Evolutionary conservation across 2,888 invertebrate genomes (phyloP), one percentile per base, ranked within the genome.

Genomic region (Drosophila austrosaltans): DNA sequence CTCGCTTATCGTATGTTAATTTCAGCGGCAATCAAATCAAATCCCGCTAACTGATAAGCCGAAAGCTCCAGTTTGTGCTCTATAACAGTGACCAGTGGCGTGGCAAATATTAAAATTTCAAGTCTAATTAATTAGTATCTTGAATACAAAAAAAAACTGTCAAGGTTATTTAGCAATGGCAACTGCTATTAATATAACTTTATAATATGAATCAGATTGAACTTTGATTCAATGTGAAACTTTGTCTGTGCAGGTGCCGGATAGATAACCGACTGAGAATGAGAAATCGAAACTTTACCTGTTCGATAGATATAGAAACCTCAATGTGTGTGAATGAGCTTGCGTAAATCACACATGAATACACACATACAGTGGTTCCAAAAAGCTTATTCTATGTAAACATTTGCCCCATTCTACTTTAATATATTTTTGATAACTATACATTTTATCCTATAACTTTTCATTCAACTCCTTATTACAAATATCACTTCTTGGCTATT

Each of bases 111-210:
- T 58, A 72, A 73, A 73, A 61, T 68, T 73, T 72, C 10, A 53
- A 69, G 54, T 79, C 54, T 25, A 76, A 79, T 82, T 85, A 85
- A 85, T 80, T 82, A 67, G 73, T 75, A 82, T 80, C 78, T 68
- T 42, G 30, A 59, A n/a, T 40, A 16, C 16, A 16, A 16, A 16
- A 16, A 16, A 53, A 58, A 53, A 44, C 56, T 32, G 58, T 53
- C 54, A 68, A 72, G 72, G 68, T 63, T 53, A 44, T 39, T 25
- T 58, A 7, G 42, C 44, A 61, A 44, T 54, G 61, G 75, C 66
- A 68, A 80, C 82, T 68, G 70, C 53, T 63, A 63, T 40, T 57
- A 68, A 69, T 66, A 63, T 61, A 54, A 78, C 40, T 69, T 69
- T 64, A 60, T 69, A 10, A 48, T 54, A 56, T 42, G 40, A 12